A percentile compares a stretch with the other conserved stretches of the same genome.
Conservation (phyloP, 2,888 invertebrate genomes). For the Drosophila emarginata region DNA sequence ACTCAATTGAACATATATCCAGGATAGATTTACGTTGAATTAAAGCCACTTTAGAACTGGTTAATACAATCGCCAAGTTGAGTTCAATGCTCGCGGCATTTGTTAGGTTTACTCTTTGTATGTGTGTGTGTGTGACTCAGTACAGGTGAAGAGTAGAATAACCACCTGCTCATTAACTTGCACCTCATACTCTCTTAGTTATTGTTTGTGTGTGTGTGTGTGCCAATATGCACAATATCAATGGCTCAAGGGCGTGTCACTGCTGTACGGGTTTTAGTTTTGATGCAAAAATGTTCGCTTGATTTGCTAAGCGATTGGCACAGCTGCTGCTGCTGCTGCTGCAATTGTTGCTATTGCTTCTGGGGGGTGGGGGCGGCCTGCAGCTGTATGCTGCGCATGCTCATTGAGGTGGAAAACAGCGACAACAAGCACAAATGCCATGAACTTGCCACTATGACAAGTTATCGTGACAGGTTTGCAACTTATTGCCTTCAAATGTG, state of each 20-base stretch:
- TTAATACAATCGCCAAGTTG: slow-evolving; percentile 22
- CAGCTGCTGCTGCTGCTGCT: slow-evolving; percentile 50
- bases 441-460: slow-evolving; percentile 70
- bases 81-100: slow-evolving; percentile 32
- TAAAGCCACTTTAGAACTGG: slow-evolving; percentile 14
- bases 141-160: neutral
- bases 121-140: slow-evolving; percentile 12
- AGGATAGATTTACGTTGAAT: too few species aligned
- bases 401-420: slow-evolving; percentile 61
- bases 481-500: slow-evolving; percentile 14
- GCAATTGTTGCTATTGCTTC: slow-evolving; percentile 9
- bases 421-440: slow-evolving; percentile 44
- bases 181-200: slow-evolving; percentile 7
- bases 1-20: too few species aligned
- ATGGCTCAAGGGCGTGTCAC: slow-evolving; percentile 30
- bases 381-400: slow-evolving; percentile 45
- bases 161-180: slow-evolving; percentile 38
- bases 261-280: slow-evolving; percentile 1
- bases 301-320: slow-evolving; percentile 58
- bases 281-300: slow-evolving; percentile 65
- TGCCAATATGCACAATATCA: slow-evolving; percentile 14
- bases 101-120: neutral
- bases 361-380: slow-evolving; percentile 29
- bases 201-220: slow-evolving; percentile 12
- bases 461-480: slow-evolving; percentile 44